These are phyloP conservation scores for Molothrus ater DNA, from an alignment of 2,797 vertebrate genomes.

Conservation along the genomic window DNA sequence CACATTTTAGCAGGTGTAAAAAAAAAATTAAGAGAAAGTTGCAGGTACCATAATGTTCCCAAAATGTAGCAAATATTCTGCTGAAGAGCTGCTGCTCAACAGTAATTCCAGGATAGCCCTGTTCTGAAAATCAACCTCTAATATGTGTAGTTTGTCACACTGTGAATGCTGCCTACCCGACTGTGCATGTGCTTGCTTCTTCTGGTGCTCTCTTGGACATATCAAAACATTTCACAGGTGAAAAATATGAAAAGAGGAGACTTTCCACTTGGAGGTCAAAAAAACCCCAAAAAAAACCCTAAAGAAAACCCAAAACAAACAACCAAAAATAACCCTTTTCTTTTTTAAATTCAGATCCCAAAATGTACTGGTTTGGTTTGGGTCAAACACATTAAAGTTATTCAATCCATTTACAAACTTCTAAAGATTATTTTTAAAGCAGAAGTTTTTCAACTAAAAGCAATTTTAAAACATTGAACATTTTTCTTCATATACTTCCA, in stretches of 20 bases:
- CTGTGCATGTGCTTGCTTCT: neutral
- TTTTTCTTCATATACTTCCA: neutral
- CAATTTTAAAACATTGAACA: neutral
- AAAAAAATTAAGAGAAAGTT: constrained; percentile 2
- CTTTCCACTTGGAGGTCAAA: neutral
- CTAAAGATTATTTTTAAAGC: neutral
- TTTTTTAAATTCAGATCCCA: neutral
- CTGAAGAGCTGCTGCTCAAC: neutral
- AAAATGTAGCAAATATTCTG: neutral
- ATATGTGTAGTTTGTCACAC: neutral
- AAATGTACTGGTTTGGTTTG: neutral
- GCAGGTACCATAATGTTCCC: neutral
- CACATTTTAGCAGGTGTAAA: neutral
- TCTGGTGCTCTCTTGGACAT: neutral
- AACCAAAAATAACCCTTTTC: neutral
- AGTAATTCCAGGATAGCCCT: neutral
- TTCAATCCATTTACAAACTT: neutral
- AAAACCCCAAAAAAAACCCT: neutral
- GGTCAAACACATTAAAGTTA: neutral
- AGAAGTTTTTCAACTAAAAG: neutral
- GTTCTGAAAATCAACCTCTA: neutral
- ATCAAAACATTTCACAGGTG: neutral
- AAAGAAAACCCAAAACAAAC: neutral
- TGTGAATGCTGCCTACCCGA: neutral
- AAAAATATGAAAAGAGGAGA: neutral